Evolutionary conservation across 1,140 invertebrate genomes (phyloP).

Genomic region (Doryteuthis pealeii): DNA sequence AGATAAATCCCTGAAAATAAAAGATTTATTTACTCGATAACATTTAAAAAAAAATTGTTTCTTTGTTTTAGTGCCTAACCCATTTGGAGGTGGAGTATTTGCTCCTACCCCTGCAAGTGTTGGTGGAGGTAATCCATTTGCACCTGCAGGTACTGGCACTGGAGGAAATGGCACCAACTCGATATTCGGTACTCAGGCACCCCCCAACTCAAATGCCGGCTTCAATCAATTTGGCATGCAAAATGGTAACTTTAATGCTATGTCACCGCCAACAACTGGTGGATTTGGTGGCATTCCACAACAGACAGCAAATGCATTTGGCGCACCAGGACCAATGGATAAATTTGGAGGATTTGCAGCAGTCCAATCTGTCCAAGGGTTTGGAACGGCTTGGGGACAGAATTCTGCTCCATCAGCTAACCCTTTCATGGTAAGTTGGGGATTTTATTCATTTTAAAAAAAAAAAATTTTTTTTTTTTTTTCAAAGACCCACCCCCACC

Average conservation of each 20-base stretch:
- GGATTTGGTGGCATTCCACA: constrained; percentile 15
- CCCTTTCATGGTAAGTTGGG: constrained; percentile 45
- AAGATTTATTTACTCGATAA: too few relatives aligned
- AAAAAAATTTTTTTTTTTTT: neutral
- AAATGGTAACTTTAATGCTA: constrained; percentile 27
- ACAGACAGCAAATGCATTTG: neutral
- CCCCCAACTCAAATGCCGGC: constrained; percentile 5
- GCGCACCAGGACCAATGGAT: constrained; percentile 14
- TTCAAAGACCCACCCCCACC: too few relatives aligned
- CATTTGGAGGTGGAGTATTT: constrained; percentile 27
- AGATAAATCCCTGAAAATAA: too few relatives aligned
- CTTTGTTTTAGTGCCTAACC: constrained; percentile 31
- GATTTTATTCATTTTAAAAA: neutral
- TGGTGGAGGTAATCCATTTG: constrained; percentile 19
- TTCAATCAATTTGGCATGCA: constrained; percentile 22
- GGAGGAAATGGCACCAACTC: constrained; percentile 22
- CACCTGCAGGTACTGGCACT: constrained; percentile 21
- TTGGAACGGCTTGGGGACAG: constrained; percentile 16
- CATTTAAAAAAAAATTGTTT: neutral
- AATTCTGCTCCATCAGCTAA: constrained; percentile 28
- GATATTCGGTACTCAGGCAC: constrained; percentile 18
- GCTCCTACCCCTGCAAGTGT: constrained; percentile 9
- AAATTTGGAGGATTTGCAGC: constrained; percentile 30
- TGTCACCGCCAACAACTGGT: constrained; percentile 14
- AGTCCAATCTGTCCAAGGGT: constrained; percentile 15